phyloP scores from a whole-genome alignment of 2,113 vertebrate species.

The Oncorhynchus gorbuscha region DNA sequence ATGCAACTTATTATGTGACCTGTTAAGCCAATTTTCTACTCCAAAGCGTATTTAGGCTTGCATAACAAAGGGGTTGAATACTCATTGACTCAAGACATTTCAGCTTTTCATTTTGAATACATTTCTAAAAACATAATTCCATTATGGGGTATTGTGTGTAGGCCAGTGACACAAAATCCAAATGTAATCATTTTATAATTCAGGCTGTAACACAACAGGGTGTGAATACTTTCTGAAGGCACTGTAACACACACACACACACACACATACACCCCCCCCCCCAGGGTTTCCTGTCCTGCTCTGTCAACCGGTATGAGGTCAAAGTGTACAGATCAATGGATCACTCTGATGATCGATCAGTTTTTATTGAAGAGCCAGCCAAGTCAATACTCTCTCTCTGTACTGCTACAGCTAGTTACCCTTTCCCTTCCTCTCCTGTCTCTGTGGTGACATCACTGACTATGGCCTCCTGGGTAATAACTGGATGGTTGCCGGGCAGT shows the following conservation, averaged over 20 bases:
- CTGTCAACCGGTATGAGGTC: conserved; percentile 51
- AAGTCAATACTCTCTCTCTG: conserved; percentile 51
- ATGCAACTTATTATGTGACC: too few relatives aligned
- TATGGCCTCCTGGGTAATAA: conserved; percentile 45
- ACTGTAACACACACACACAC: conserved; percentile 12
- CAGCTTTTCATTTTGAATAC: too few relatives aligned
- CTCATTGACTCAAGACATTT: too few relatives aligned
- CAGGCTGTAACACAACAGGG: too few relatives aligned
- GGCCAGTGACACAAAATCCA: too few relatives aligned
- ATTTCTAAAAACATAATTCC: too few relatives aligned
- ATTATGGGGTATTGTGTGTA: too few relatives aligned
- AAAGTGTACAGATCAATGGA: conserved; percentile 59
- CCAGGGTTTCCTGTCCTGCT: conserved; percentile 1
- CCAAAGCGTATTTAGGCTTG: too few relatives aligned
- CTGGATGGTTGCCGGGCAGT: conserved; percentile 29
- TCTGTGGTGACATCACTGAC: conserved; percentile 65
- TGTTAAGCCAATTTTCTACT: too few relatives aligned
- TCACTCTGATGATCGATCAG: conserved; percentile 58
- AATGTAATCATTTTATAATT: too few relatives aligned
- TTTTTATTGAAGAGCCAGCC: conserved; percentile 52
- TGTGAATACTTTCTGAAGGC: too few relatives aligned
- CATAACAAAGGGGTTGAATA: too few relatives aligned
- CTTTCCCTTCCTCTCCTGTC: conserved; percentile 60
- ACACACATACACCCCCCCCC: background rate
- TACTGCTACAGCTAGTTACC: conserved; percentile 55